Base-by-base conservation (phyloP, 2,113 vertebrate species). In the Vimba vimba region DNA sequence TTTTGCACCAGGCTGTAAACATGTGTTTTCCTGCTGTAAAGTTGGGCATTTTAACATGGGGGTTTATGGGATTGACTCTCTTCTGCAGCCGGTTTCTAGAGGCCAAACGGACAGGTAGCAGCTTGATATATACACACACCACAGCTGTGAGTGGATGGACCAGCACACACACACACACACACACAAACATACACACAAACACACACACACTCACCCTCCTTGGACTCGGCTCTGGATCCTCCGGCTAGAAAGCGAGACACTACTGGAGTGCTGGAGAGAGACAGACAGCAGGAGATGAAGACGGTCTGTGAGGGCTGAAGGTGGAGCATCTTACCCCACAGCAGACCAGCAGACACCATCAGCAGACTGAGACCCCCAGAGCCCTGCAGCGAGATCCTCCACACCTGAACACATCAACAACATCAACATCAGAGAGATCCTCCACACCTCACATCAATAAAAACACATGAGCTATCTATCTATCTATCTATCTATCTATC, bases 201-300 rank as follows among this genome's bases (percentile, higher is more conserved):
- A 23, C 19, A 64, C 23, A 21, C 33, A 33, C 15, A 47, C 81
- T 39, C 93, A 98, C 97, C 97, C 92, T 99, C 98, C 91, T 96
- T 98, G 2, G 66, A 17, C 50, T 99, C 97, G 1, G 90, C 93
- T 87, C 97, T 95, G 87, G 92, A 88, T n/a, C 94, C 96, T 45
- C 97, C 97, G 74, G 94, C 92, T 17, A 99, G 95, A 90, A 99
- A 99, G 87, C 96, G 96, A 75, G 97, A 99, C 88, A 99, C 97
- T 4, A 99, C 85, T 0, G 98, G 98, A 0, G 98, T 99, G 93
- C 98, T 99, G 47, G 98, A 99, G 87, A 99, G 93, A 78, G 98
- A 99, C 74, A 99, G 93, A 91, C 98, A 99, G 25, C 96, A 96
- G 50, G 97, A 98, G 88, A 99, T 95, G 91, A 99, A 99, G 91